Base-by-base conservation (phyloP, 2,113 vertebrate genomes). In the Perccottus glenii region DNA sequence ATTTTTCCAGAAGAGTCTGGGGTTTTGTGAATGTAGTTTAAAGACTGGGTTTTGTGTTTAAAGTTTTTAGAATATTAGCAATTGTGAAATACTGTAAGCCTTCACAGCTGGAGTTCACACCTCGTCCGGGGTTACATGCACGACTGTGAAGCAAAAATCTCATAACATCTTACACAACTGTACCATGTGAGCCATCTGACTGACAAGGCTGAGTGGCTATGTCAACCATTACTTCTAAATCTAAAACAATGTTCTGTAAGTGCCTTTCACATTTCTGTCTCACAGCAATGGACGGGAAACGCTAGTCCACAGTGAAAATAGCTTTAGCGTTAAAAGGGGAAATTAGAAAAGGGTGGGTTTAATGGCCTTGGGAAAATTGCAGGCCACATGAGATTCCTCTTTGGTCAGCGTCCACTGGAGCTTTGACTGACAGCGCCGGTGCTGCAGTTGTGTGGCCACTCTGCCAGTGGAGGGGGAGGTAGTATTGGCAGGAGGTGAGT, bases 361-460 rank as follows among this genome's bases (percentile, higher is more conserved):
- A 92, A 93, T 92, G 85, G 92, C 88, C 70, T 88, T 62, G 66
- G 86, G 85, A 76, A 89, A 93, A 92, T 93, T 94, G 86, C 69
- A 90, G 84, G 63, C 80, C 88, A 87, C 88, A 83, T 57, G 81
- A 86, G 75, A 82, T 57, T 58, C 67, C 88, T 72, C 8, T 46
- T 63, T 80, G 75, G 73, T 83, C 69, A 81, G 91, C 77, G 75
- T 84, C 83, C 91, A 89, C 76, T 73, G 86, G 77, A 70, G 75
- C 80, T 78, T 83, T 93, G 92, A 95, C 64, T 90, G 92, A 91
- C 92, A 92, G 90, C 69, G 86, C 67, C 9, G 50, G 64, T 72
- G 82, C 81, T 90, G 89, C 52, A 81, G 90, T 88, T 79, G 66
- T 73, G 74, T 70, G 51, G 42, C 66, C 68, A 32, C 80, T 72